Evolutionary conservation across 2,113 vertebrate genomes (phyloP), one percentile per base, ranked within the genome.

Genomic region (Sphyrna mokarran): DNA sequence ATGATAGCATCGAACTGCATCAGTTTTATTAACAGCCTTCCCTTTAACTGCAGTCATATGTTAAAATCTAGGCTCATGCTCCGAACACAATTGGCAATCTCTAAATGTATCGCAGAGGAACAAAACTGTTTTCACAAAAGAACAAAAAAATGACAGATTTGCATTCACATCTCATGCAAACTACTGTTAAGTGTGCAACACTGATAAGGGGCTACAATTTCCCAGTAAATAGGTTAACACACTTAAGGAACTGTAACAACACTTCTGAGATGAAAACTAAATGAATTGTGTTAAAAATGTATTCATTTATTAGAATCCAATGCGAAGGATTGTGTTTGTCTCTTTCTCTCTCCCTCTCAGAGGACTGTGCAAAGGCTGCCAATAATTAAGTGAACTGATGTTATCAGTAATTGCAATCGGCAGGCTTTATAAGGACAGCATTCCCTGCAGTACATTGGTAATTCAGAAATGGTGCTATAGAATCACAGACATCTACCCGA

Each of bases 361-460:
- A 7, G 26, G 94, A 95, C 68, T 72, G 37, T 16, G 94, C 91
- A 48, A 54, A 72, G 37, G 23, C 94, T 95, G 94, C 94, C 94
- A 95, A 95, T 54, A 95, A 95, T 95, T 95, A 72, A 95, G 72
- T 76, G 69, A 95, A 95, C 40, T 72, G 94, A 72, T 95, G 94
- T 54, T 95, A 70, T 95, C 94, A 48, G 94, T 95, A 95, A 76
- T 95, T 95, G 68, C 43, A 95, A 95, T 95, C 68, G 26, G 22
- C 94, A 95, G 37, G 23, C 94, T 95, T 72, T 72, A 95, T 76
- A 95, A 72, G 68, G 94, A 43, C 68, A 95, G 23, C 69, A 3
- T 54, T 95, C 68, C 68, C 43, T 72, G 68, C 94, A 72, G 68
- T 48, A 43, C 87, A 72, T 13, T 13, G 69, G 68, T 48, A 48